These are phyloP conservation scores for Aptenodytes patagonicus DNA, from an alignment of 2,113 vertebrate genomes.

Conservation along the genomic window DNA sequence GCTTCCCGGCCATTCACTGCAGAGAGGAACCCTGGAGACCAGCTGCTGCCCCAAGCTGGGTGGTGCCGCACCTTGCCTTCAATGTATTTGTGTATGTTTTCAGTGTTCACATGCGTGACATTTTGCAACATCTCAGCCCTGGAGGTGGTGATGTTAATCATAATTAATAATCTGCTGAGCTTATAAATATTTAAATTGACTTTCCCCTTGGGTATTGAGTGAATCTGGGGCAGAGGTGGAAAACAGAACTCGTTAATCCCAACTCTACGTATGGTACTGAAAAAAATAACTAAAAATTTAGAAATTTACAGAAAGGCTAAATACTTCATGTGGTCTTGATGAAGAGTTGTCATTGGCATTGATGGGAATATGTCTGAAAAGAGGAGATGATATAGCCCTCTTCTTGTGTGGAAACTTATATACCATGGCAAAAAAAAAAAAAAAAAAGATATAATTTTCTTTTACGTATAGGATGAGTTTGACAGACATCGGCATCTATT, in stretches of 20 bases:
- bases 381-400: neutral
- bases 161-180: slow-evolving; percentile 23
- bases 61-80: neutral
- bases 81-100: neutral
- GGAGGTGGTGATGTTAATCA: slow-evolving; percentile 12
- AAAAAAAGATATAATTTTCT: neutral
- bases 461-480: neutral
- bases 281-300: neutral
- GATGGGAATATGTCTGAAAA: neutral
- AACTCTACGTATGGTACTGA: neutral
- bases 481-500: neutral
- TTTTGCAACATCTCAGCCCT: slow-evolving; percentile 25
- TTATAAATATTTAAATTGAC: slow-evolving; percentile 1
- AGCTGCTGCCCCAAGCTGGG: neutral
- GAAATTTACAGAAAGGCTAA: neutral
- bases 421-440: neutral
- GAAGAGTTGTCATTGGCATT: neutral
- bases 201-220: neutral
- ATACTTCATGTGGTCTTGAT: neutral
- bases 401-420: neutral
- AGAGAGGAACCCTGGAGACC: neutral
- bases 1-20: neutral
- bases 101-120: neutral
- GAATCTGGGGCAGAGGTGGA: neutral
- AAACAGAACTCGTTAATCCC: neutral